Evolutionary conservation across 2,113 vertebrate genomes (phyloP).

Genomic region (Rhabdornis inornatus): DNA sequence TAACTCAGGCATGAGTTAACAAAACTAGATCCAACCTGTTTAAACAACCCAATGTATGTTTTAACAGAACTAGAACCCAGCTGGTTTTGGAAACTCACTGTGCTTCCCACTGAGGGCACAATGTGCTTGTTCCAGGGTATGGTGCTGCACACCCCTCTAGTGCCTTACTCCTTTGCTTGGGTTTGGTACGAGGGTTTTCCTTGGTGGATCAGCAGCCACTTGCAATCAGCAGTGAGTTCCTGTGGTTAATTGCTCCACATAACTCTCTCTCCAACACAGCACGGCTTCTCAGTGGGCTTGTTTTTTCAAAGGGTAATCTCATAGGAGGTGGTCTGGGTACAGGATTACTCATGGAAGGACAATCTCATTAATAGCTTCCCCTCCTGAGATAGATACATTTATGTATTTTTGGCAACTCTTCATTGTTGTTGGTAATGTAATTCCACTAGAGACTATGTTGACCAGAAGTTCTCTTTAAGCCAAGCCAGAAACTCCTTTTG

Average conservation of each 20-base stretch:
- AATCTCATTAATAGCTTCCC: conserved; percentile 52
- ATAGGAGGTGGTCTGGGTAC: conserved; percentile 33
- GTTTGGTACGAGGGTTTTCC: not conserved
- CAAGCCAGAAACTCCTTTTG: not conserved
- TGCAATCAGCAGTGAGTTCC: conserved; percentile 3
- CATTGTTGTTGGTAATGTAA: not conserved
- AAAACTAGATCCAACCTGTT: not conserved
- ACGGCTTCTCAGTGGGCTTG: conserved; percentile 16
- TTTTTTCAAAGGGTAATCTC: conserved; percentile 46
- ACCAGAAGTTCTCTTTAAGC: not conserved
- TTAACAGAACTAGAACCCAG: not conserved
- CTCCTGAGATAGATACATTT: not conserved
- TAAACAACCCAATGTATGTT: not conserved
- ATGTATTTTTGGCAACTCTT: conserved; percentile 32
- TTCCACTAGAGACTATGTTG: not conserved
- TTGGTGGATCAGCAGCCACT: not conserved
- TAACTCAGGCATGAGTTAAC: not conserved
- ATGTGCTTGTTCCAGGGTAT: not conserved
- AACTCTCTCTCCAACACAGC: not conserved
- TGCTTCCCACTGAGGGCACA: not conserved
- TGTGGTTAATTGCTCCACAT: conserved; percentile 3
- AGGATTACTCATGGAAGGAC: conserved; percentile 38
- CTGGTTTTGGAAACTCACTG: not conserved
- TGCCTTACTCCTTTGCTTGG: accelerated
- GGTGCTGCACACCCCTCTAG: not conserved